A percentile compares a stretch with the other conserved stretches of the same genome.
Conservation (phyloP, 2,113 vertebrate genomes). For the Manacus vitellinus region DNA sequence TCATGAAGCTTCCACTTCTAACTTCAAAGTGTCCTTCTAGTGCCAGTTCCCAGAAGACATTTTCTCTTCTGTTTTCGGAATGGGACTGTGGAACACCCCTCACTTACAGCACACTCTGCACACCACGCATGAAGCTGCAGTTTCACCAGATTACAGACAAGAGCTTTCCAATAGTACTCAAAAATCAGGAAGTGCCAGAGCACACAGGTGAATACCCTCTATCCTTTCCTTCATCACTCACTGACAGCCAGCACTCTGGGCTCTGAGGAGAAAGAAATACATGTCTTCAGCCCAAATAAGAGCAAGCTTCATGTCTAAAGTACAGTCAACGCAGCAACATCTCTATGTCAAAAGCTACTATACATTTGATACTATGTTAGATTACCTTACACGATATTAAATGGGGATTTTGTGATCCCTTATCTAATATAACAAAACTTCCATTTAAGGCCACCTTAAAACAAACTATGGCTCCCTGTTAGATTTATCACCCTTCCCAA, state of each 20-base stretch:
- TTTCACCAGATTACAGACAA: background rate
- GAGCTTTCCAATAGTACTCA: background rate
- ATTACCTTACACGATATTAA: conserved; percentile 53
- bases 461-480: background rate
- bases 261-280: background rate
- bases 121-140: background rate
- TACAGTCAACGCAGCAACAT: background rate
- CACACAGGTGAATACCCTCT: background rate
- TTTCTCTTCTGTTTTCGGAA: background rate
- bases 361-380: background rate
- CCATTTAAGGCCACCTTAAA: conserved; percentile 21
- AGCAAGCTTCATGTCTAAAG: background rate
- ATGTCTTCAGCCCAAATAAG: background rate
- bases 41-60: background rate
- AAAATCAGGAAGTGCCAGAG: background rate
- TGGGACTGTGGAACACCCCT: background rate
- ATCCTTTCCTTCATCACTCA: background rate
- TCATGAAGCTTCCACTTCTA: background rate
- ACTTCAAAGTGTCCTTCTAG: background rate
- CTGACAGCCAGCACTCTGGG: background rate
- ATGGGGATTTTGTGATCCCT: conserved; percentile 61
- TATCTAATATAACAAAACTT: conserved; percentile 47
- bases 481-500: conserved; percentile 33
- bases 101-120: background rate
- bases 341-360: background rate